phyloP scores from a whole-genome alignment of 2,113 vertebrate species.

The Daphoenositta chrysoptera region DNA sequence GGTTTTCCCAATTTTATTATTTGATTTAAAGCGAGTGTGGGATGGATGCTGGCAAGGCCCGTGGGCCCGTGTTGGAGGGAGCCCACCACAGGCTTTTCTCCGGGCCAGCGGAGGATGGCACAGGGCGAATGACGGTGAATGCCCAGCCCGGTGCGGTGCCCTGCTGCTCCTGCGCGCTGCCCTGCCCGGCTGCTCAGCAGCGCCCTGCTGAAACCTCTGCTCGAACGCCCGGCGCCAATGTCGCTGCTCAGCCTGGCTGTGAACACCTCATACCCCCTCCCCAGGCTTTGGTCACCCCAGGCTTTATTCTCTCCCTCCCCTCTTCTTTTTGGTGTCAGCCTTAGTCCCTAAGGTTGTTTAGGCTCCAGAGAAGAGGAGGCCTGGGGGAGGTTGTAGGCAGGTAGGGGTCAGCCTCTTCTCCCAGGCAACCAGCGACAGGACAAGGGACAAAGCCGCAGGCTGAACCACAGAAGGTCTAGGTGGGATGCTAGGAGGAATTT shows the following conservation, averaged over 20 bases:
- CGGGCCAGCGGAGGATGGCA: fast-evolving
- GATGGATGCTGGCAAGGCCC: fast-evolving
- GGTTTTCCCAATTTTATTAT: not conserved
- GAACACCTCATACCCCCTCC: fast-evolving
- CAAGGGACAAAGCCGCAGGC: not conserved
- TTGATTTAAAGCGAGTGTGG: not conserved
- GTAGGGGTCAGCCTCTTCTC: not conserved
- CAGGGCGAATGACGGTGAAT: fast-evolving
- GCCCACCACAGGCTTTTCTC: fast-evolving
- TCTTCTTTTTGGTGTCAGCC: not conserved
- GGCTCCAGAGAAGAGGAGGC: too few species aligned
- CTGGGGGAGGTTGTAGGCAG: fast-evolving
- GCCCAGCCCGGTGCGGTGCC: fast-evolving
- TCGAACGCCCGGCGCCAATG: fast-evolving
- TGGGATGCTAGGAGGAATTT: not conserved
- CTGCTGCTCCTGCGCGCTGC: fast-evolving
- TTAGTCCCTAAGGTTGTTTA: not conserved
- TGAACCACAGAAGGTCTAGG: fast-evolving
- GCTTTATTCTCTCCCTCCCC: not conserved
- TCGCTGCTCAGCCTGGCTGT: fast-evolving
- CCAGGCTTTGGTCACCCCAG: too few species aligned
- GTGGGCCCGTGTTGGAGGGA: fast-evolving
- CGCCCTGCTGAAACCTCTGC: fast-evolving
- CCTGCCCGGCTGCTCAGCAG: not conserved
- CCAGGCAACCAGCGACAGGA: not conserved